Conservation (phyloP, 2,797 vertebrate species). For the Sebastes umbrosus region DNA sequence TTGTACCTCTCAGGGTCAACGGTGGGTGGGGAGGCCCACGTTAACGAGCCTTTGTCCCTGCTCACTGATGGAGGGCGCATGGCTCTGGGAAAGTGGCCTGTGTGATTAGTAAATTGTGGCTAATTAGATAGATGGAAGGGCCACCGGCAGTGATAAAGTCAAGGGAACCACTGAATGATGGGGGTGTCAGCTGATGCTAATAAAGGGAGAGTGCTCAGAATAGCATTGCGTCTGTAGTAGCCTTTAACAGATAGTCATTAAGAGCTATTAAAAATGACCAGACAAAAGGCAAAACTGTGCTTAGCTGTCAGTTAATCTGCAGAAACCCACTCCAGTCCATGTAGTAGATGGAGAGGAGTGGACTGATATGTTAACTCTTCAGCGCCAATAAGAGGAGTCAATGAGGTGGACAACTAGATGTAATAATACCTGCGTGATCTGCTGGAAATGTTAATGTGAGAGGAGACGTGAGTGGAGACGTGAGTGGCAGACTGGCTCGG, state of each 20-base stretch:
- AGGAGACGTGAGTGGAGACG: slow-evolving; percentile 30
- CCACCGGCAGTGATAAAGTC: slow-evolving; percentile 83
- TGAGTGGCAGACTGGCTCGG: background rate
- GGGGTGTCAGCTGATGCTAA: slow-evolving; percentile 58
- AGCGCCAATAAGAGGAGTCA: slow-evolving; percentile 37
- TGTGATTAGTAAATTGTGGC: slow-evolving; percentile 84
- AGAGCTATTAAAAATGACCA: slow-evolving; percentile 65
- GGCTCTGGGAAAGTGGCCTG: slow-evolving; percentile 75
- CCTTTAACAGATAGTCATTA: slow-evolving; percentile 68
- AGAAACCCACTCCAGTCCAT: slow-evolving; percentile 13
- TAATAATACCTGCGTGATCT: slow-evolving; percentile 44
- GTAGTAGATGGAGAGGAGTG: slow-evolving; percentile 33
- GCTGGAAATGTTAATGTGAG: slow-evolving; percentile 41
- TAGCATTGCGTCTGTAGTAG: slow-evolving; percentile 40
- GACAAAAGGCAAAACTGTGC: slow-evolving; percentile 61
- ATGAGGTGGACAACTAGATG: slow-evolving; percentile 37
- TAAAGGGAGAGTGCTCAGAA: slow-evolving; percentile 61
- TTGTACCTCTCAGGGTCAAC: slow-evolving; percentile 44
- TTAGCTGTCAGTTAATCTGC: slow-evolving; percentile 38
- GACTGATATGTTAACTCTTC: slow-evolving; percentile 45
- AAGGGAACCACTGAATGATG: slow-evolving; percentile 78
- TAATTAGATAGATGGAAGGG: slow-evolving; percentile 89
- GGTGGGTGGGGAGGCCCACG: slow-evolving; percentile 19
- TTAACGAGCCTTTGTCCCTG: slow-evolving; percentile 84
- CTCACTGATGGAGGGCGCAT: slow-evolving; percentile 71